phyloP scores from a whole-genome alignment of 2,113 vertebrate genomes.

The Circaetus cinerascens region DNA sequence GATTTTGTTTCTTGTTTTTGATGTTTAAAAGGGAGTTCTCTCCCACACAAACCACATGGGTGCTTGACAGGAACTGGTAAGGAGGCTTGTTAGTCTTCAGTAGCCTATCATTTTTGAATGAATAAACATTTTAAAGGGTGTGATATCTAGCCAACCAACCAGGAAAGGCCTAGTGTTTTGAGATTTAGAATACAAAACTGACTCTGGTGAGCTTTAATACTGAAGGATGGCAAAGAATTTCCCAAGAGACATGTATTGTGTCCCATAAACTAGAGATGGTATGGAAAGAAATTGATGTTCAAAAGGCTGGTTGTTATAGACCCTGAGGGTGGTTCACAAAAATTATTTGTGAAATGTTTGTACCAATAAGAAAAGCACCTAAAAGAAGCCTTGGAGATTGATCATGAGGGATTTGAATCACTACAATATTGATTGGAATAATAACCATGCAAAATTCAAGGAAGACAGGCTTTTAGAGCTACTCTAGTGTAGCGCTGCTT shows the following conservation, averaged over 20 bases:
- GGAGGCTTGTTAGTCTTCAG: not conserved
- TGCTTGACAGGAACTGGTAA: not conserved
- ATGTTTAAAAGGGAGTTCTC: not conserved
- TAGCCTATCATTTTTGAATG: not conserved
- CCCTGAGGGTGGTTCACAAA: not conserved
- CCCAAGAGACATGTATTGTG: not conserved
- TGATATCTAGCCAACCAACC: not conserved
- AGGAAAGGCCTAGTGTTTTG: not conserved
- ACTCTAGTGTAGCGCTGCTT: not conserved
- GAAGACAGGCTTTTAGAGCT: conserved; percentile 17
- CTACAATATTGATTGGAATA: conserved; percentile 13
- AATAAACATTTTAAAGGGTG: not conserved
- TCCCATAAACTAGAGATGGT: not conserved
- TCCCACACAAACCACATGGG: fast-evolving
- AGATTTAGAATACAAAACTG: not conserved
- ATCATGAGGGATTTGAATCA: conserved; percentile 25
- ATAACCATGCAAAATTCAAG: conserved; percentile 12
- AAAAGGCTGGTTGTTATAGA: not conserved
- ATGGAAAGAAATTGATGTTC: not conserved
- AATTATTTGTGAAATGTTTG: conserved; percentile 1
- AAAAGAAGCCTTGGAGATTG: not conserved
- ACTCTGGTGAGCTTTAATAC: not conserved
- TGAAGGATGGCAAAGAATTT: not conserved
- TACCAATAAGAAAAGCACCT: not conserved
- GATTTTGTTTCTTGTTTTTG: not conserved